Evolutionary conservation across 2,888 invertebrate genomes (phyloP), one percentile per base, ranked within the genome.

Genomic region (Tinea pellionella): DNA sequence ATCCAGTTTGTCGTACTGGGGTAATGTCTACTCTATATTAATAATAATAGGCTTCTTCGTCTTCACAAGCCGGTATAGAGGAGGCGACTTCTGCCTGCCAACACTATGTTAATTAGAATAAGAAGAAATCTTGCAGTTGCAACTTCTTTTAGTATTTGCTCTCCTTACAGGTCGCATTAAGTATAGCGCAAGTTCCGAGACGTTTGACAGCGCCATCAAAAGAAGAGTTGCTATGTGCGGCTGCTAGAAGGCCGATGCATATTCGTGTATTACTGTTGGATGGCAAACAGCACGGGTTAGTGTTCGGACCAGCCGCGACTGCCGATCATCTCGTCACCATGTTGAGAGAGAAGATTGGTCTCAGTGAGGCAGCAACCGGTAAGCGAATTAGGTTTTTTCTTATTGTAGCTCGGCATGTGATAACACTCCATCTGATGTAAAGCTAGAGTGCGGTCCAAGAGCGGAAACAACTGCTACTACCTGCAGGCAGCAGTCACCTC

Each of bases 241-340:
- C 96, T 47, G 96, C 96, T 69, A 90, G 97, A 56, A 89, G 97
- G 58, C 96, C 96, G 0, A 93, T 97, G 66, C 96, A 97, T 75
- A 95, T 96, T 2, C 91, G 96, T 56, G 96, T 98, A 71, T 91
- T 96, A 75, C 92, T 98, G 70, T 93, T 97, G 90, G 97, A 97
- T 75, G 97, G 97, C 0, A 96, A 97, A 72, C 97, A 96, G 74
- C 95, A 97, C 77, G 95, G 96, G 0, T 92, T 98, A 0, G 97
- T 97, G 80, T 98, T 98, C 82, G 96, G 97, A 72, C 96, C 97
- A 0, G 96, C 96, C 30, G 95, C 97, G 56, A 96, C 96, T 0
- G 94, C 96, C 2, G 92, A 92, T 68, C 96, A 97, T 72, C 94
- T 97, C 1, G 92, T 97, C 74, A 92, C 94, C 71, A 92, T 94